Evolutionary conservation across 2,888 invertebrate species (phyloP), one percentile per base, ranked within the genome.

Genomic region (Andricus quercusramuli): DNA sequence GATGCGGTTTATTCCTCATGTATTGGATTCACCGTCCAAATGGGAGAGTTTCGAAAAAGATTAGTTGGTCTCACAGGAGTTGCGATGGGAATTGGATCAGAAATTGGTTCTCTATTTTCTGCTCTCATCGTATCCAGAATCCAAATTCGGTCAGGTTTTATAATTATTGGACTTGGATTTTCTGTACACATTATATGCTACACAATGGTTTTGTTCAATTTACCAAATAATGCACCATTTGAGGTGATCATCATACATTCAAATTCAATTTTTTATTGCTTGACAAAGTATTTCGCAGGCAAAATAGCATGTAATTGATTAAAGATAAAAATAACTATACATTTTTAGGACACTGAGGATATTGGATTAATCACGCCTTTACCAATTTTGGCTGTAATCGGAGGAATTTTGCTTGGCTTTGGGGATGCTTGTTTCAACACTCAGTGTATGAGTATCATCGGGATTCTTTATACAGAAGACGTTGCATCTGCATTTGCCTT

Each of bases 361-460:
- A 87, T 91, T 2, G 94, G 94, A 0, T 94, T 93, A 88, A 94
- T 95, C 78, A 90, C 86, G 0, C 94, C 95, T 0, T 94, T 94
- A 0, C 93, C 94, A 1, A 93, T 93, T 79, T 89, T 97, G 70
- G 99, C 99, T 0, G 95, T 99, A 93, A 93, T 97, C 79, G 98
- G 98, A 93, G 98, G 98, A 83, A 97, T 98, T 89, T 94, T 99
- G 0, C 94, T 99, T 0, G 99, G 99, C 0, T 96, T 99, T 87
- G 99, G 98, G 0, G 99, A 99, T 92, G 97, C 98, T n/a, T 98
- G 99, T 93, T 99, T 96, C 94, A 99, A 99, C 90, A 99, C 99
- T 0, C 98, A 99, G 93, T 96, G 99, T 65, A 99, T 98, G 91
- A 97, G 99, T 0, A 95, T 99, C 83, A 93, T 99, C 59, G 99